Evolutionary conservation across 2,888 invertebrate genomes (phyloP).

Genomic region (Megalurothrips usitatus): DNA sequence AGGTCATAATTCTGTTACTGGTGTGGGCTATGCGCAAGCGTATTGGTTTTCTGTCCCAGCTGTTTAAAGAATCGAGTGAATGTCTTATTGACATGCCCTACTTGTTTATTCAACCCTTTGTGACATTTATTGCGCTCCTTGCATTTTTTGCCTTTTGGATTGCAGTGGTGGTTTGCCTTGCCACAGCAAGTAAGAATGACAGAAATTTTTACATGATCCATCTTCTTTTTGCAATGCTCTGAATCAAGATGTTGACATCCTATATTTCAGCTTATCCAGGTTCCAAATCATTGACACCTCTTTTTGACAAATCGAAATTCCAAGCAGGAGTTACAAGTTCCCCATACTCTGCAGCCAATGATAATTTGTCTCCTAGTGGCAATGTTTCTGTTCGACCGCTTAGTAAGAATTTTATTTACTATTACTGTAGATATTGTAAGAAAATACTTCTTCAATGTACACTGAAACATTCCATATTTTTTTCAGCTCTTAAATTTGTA

Average conservation of each 20-base stretch:
- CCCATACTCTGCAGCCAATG: conserved; percentile 9
- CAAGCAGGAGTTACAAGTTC: conserved; percentile 27
- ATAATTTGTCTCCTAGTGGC: conserved; percentile 22
- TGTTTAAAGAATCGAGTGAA: conserved; percentile 86
- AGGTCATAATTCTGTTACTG: conserved; percentile 68
- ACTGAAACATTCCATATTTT: conserved; percentile 32
- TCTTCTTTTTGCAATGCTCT: conserved; percentile 23
- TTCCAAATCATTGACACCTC: conserved; percentile 42
- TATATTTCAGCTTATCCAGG: conserved; percentile 45
- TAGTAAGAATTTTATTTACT: conserved; percentile 29
- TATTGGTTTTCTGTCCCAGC: conserved; percentile 72
- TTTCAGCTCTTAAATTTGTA: conserved; percentile 58
- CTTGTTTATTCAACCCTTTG: conserved; percentile 74
- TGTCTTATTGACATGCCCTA: conserved; percentile 81
- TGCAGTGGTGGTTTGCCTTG: conserved; percentile 73
- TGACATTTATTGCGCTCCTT: conserved; percentile 74
- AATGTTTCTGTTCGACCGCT: conserved; percentile 33
- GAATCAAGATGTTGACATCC: not conserved
- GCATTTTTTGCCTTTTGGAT: conserved; percentile 84
- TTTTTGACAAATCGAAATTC: conserved; percentile 32
- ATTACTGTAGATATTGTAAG: conserved; percentile 33
- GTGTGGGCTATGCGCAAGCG: conserved; percentile 74
- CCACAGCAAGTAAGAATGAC: conserved; percentile 71
- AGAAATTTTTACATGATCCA: conserved; percentile 30
- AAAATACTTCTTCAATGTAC: conserved; percentile 31